phyloP scores from a whole-genome alignment of 2,797 vertebrate genomes.

The Sebastolobus altivelis region DNA sequence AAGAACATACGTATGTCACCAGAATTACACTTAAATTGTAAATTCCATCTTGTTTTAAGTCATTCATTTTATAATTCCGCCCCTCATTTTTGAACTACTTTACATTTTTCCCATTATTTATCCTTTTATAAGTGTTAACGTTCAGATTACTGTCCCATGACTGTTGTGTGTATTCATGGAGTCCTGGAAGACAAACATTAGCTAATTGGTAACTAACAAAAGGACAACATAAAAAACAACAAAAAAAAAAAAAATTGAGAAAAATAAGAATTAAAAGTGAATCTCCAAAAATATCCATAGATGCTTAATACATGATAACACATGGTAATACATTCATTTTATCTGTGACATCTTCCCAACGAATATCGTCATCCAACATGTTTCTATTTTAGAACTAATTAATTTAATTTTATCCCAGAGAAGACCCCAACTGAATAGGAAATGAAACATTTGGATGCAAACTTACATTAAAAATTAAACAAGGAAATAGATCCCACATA shows the following conservation, averaged over 20 bases:
- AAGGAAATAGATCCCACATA: constrained; percentile 33
- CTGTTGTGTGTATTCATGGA: neutral
- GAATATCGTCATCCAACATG: neutral
- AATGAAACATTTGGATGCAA: constrained; percentile 50
- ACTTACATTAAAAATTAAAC: constrained; percentile 63
- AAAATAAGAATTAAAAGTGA: neutral
- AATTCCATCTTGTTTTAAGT: neutral
- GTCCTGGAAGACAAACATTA: neutral
- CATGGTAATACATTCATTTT: constrained; percentile 39
- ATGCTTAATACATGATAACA: constrained; percentile 28
- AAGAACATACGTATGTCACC: neutral
- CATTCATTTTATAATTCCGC: neutral
- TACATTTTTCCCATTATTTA: neutral
- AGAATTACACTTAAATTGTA: neutral
- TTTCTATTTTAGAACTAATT: constrained; percentile 45
- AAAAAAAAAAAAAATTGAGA: neutral
- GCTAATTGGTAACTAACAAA: neutral
- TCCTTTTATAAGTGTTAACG: neutral
- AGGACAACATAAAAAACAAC: neutral
- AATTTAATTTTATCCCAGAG: constrained; percentile 25
- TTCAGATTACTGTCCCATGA: neutral
- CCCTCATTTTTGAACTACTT: neutral
- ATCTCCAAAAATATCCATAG: neutral
- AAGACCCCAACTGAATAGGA: constrained; percentile 33
- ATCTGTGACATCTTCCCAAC: constrained; percentile 27